Evolutionary conservation across 1,140 invertebrate species (phyloP), one percentile per base, ranked within the genome.

Genomic region (Trissolcus basalis): DNA sequence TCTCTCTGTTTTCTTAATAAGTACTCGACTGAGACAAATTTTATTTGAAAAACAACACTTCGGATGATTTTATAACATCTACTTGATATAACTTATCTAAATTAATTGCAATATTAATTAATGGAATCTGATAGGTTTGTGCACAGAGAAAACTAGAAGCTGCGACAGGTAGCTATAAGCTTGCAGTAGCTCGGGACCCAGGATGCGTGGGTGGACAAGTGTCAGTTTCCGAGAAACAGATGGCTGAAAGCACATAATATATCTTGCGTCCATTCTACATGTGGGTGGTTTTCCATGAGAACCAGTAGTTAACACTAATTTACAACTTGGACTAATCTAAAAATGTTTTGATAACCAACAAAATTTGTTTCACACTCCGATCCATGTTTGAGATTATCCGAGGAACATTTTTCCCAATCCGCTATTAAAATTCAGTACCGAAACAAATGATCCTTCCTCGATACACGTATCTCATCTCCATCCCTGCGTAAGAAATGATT

Each of bases 121-220:
- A 19, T 58, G 45, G 61, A 61, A 44, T 74, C 61, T 63, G 61
- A 67, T 67, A 39, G 9, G 51, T 13, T 54, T 67, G 60, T 67
- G 65, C 67, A 73, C 61, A 16, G 6, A 27, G 59, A 54, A 64
- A 69, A 68, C 39, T 75, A 56, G 65, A 54, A 69, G 59, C 60
- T 50, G 41, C 32, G 49, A 51, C 53, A 69, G 65, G 72, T 75
- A 75, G 72, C 60, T 45, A 48, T 51, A 55, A 65, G 65, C 70
- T 65, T 67, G 56, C 44, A 72, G 69, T 82, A 82, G 75, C 79
- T 77, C 67, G 56, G 58, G 56, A 73, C 44, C 45, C 45, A 16
- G 49, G 32, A 45, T 47, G 59, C 50, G 81, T 78, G 79, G 82
- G 82, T 75, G 80, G 80, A 81, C 80, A 82, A 82, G 80, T 80